These are phyloP conservation scores for Xiphorhynchus erythropygius DNA, from an alignment of 2,797 vertebrate species.

Conservation along the genomic window DNA sequence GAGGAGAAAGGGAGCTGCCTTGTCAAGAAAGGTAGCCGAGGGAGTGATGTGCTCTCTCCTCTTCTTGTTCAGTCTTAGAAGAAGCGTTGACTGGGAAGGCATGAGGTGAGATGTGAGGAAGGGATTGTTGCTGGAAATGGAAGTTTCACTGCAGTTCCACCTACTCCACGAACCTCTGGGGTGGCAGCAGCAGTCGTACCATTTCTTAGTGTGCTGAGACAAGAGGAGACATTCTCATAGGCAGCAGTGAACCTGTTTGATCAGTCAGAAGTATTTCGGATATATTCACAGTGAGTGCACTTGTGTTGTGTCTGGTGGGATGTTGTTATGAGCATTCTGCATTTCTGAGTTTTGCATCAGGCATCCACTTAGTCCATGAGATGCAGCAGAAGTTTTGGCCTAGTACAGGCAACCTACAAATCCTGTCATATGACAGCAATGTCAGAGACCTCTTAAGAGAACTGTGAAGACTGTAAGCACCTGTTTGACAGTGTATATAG, in stretches of 20 bases:
- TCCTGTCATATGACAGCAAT: neutral
- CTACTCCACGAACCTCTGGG: neutral
- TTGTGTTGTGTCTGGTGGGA: neutral
- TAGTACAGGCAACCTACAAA: neutral
- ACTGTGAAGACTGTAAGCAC: neutral
- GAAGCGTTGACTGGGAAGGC: neutral
- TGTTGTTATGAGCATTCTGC: neutral
- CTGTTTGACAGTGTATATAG: neutral
- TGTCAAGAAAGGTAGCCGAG: neutral
- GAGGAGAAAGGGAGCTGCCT: neutral
- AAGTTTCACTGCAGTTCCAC: neutral
- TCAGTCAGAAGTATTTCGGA: neutral
- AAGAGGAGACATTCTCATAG: neutral
- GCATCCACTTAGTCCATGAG: neutral
- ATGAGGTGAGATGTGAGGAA: neutral
- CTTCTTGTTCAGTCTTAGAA: neutral
- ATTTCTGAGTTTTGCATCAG: neutral
- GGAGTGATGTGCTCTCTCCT: neutral
- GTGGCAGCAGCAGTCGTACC: neutral
- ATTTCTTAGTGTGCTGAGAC: neutral
- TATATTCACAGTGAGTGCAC: neutral
- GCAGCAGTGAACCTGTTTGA: neutral
- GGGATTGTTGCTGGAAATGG: neutral
- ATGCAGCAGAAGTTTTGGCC: neutral
- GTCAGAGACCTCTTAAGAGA: neutral